Base-by-base conservation (phyloP, 2,113 vertebrate genomes). In the Labeo catla region DNA sequence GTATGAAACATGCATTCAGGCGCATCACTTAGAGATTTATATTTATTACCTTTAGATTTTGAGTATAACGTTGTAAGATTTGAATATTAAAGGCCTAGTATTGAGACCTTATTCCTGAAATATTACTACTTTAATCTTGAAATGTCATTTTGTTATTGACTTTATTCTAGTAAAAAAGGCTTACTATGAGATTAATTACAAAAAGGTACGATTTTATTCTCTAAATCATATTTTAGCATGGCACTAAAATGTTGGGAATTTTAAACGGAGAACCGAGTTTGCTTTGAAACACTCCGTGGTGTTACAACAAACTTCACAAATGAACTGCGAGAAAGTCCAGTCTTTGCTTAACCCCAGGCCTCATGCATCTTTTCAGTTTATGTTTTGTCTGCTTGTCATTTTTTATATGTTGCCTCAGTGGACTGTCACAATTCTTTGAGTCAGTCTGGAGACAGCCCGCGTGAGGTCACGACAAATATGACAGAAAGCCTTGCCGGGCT, bases 381-480 rank as follows among this genome's bases (percentile, higher is more conserved):
- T 80, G 84, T 86, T 88, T 84, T 70, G 84, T 81, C 78, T 87
- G 59, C 54, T 36, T 79, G 85, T 61, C 79, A 59, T 84, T 85
- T 82, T 86, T 78, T 66, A 83, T 84, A 9, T 87, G 63, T 85
- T 65, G 39, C 79, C 73, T 59, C 87, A 45, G 54, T 76, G 59
- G 86, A 59, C 73, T 87, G 84, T 84, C 77, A 66, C 72, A 81
- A 76, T 77, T 65, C 57, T 81, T 72, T 21, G 78, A 84, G 59
- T 85, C 85, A 76, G 66, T 84, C 28, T 72, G 65, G 11, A 80
- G 87, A 87, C 84, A 87, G 66, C 63, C 78, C 23, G 57, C 8
- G 85, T 87, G 90, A 84, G 80, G 87, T 85, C 82, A 72, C 66
- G 23, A 79, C 88, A 70, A 65, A 65, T 83, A 49, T 86, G 86